A percentile compares a stretch with the other conserved stretches of the same genome.
Conservation (phyloP, 2,797 vertebrate species). For the Muscicapa striata region DNA sequence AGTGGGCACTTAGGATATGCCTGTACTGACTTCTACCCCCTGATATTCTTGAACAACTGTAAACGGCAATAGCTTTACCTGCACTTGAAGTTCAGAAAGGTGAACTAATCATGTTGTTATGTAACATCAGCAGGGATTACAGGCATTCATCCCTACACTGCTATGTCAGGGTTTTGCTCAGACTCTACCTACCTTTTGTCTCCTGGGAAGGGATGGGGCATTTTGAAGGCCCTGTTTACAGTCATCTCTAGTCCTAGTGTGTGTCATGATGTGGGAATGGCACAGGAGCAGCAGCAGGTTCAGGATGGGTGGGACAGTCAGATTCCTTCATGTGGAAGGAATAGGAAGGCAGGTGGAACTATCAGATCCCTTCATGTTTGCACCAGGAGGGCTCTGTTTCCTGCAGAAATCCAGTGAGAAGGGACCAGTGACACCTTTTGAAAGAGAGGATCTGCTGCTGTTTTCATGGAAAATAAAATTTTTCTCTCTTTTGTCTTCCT, state of each 20-base stretch:
- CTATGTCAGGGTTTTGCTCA: not conserved
- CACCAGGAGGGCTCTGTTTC: rapidly evolving
- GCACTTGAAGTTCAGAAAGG: not conserved
- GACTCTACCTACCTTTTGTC: not conserved
- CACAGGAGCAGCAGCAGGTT: not conserved
- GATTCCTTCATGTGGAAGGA: not conserved
- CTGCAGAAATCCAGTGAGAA: not conserved
- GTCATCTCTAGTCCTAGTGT: not conserved
- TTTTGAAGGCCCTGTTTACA: not conserved
- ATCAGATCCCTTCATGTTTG: not conserved
- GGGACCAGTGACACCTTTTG: not conserved
- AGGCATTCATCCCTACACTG: not conserved
- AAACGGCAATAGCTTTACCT: not conserved
- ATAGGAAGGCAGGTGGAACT: rapidly evolving
- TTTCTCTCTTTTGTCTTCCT: not conserved
- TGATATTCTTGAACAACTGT: not conserved
- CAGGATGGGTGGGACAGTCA: not conserved
- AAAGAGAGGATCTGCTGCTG: not conserved
- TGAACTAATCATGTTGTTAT: not conserved
- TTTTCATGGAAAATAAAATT: not conserved
- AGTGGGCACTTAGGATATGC: not conserved
- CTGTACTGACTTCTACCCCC: not conserved
- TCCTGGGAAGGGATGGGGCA: not conserved
- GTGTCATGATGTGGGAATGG: rapidly evolving
- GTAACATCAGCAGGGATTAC: not conserved